Evolutionary conservation across 2,113 vertebrate species (phyloP), one percentile per base, ranked within the genome.

Genomic region (Trogon surrucura): DNA sequence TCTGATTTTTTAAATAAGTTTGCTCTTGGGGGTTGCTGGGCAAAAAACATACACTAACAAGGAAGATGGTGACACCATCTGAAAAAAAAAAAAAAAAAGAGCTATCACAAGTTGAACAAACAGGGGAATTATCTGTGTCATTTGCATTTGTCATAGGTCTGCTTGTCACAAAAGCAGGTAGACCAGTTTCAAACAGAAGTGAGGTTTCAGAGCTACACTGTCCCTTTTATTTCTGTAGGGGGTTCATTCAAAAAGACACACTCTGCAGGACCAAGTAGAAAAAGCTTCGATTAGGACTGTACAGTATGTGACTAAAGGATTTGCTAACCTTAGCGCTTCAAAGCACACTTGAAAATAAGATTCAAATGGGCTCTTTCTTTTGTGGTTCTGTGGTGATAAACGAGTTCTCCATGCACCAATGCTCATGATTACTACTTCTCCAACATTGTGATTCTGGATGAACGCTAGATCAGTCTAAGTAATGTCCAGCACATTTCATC

Each of bases 341-440:
- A 97, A 97, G 94, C 67, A 73, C 84, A 66, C 92, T 90, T 93
- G 71, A 91, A 85, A 97, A 96, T 95, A 97, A 87, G 96, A 97
- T 96, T 95, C 85, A 85, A 80, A 97, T 96, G 89, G 95, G 91
- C 71, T 95, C 34, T 90, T 96, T 96, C 95, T 96, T 96, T 95
- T 80, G 93, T 96, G 91, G 93, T 96, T 96, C 95, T 88, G 89
- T 94, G 85, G 91, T 90, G 96, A 96, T 96, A 96, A 96, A 97
- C 71, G 93, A 96, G 96, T 96, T 97, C 94, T 97, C 95, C 93
- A 97, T 97, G 96, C 95, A 96, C 88, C 96, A 96, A 25, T 95
- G 95, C 85, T 89, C 91, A 45, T 85, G 96, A 97, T 96, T 95
- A 85, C 91, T 95, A 56, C 93, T 88, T 57, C 91, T 91, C 85